Evolutionary conservation across 2,113 vertebrate species (phyloP), one percentile per base, ranked within the genome.

Genomic region (Oplegnathus fasciatus): DNA sequence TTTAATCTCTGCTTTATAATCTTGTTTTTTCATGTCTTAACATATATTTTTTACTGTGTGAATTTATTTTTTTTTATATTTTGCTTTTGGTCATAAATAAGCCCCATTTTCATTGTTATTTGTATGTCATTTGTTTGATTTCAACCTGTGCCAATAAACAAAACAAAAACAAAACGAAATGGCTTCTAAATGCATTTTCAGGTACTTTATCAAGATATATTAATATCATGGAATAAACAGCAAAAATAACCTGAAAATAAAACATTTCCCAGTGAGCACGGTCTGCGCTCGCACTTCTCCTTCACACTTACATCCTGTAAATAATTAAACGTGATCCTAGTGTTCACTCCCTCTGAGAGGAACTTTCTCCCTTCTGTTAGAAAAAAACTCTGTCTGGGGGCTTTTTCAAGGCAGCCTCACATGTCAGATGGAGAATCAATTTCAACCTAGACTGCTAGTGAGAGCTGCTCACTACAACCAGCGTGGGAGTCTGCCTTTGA

Each of bases 251-350:
- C 26, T 9, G 6, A 28, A 54, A 24, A 18, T 24, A 44, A 37
- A 72, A 44, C 34, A n/a, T 30, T 54, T 76, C 44, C 40, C 28
- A 4, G 22, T 30, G 13, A 54, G 58, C 37, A 50, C 28, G 37
- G 37, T 34, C 24, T 60, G n/a, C 3, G 6, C 34, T 85, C 71
- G 15, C 44, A 15, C 57, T 67, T 18, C 34, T 50, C 37, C 42
- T 26, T 64, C 66, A 78, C 15, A 57, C 82, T 74, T 82, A 37
- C 15, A 62, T 76, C 48, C 57, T 75, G 30, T 84, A 58, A 78
- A 90, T 86, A 79, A 86, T 87, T 85, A 65, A 87, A 76, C 2
- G 2, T 44, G 55, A 81, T 79, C n/a, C 30, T 46, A 5, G 30
- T 57, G 60, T 74, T 75, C 50, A 18, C 60, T 71, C 68, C 75